A percentile compares a stretch with the other conserved stretches of the same genome.
Conservation (phyloP, 2,113 vertebrate genomes). For the Turnix velox region DNA sequence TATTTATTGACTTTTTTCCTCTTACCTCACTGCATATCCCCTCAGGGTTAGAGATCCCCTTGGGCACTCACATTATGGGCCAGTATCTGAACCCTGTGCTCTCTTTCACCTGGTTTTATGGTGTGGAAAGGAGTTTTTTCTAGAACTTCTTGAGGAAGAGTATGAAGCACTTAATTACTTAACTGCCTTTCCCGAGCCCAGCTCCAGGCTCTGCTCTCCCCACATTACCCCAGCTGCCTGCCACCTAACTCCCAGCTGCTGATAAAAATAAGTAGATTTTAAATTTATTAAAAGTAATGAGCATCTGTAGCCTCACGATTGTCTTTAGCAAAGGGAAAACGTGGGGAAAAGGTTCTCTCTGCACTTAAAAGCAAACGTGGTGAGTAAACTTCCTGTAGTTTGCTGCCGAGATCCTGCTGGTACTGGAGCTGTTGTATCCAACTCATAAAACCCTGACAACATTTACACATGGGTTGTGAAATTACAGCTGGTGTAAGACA, state of each 20-base stretch:
- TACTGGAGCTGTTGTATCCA: neutral
- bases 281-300: neutral
- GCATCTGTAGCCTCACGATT: fast-evolving
- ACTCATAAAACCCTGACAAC: neutral
- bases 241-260: neutral
- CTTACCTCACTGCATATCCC: neutral
- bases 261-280: neutral
- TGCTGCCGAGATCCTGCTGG: neutral
- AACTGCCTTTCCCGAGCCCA: fast-evolving
- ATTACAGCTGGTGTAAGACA: neutral
- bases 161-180: neutral
- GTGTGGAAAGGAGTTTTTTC: neutral
- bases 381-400: neutral
- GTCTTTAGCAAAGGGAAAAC: neutral
- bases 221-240: neutral
- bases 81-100: fast-evolving
- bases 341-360: too few relatives aligned
- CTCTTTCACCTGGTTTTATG: neutral
- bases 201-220: neutral
- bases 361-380: neutral
- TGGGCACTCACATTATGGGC: neutral
- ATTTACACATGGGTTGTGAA: neutral
- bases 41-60: neutral
- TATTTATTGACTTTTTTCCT: constrained; percentile 12
- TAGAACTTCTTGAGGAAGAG: neutral